These are phyloP conservation scores for Platichthys stellatus DNA, from an alignment of 2,113 vertebrate genomes.

Conservation along the genomic window DNA sequence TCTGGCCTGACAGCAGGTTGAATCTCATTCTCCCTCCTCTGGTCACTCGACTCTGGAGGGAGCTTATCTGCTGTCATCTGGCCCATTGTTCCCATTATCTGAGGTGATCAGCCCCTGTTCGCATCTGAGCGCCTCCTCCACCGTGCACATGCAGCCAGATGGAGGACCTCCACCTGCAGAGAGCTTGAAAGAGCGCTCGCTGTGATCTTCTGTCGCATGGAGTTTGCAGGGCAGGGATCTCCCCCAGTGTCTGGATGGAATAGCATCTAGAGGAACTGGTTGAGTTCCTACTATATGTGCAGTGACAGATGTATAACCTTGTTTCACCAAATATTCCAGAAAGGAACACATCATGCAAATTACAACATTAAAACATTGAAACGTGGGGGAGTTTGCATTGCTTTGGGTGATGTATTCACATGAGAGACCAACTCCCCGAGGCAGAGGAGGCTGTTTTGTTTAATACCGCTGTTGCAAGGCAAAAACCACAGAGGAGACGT, in stretches of 20 bases:
- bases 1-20: conserved; percentile 53
- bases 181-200: conserved; percentile 66
- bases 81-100: conserved; percentile 75
- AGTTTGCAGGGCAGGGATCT: conserved; percentile 25
- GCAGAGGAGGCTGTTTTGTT: not conserved
- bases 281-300: not conserved
- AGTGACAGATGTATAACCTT: not conserved
- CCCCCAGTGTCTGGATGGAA: conserved; percentile 31
- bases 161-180: conserved; percentile 68
- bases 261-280: conserved; percentile 1
- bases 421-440: not conserved
- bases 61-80: conserved; percentile 79
- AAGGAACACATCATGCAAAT: too few relatives aligned
- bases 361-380: too few relatives aligned
- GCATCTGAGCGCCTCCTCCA: conserved; percentile 22
- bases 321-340: not conserved
- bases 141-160: conserved; percentile 66
- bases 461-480: conserved; percentile 52
- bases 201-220: conserved; percentile 61
- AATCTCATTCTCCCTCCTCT: conserved; percentile 23
- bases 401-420: too few relatives aligned
- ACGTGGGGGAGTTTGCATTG: too few relatives aligned
- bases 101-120: conserved; percentile 62
- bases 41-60: conserved; percentile 52
- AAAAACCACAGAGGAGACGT: conserved; percentile 80